Percentiles rank a stretch among this genome's conserved stretches.
phyloP scores from a whole-genome alignment of 2,113 vertebrate genomes.

The Oncorhynchus keta region DNA sequence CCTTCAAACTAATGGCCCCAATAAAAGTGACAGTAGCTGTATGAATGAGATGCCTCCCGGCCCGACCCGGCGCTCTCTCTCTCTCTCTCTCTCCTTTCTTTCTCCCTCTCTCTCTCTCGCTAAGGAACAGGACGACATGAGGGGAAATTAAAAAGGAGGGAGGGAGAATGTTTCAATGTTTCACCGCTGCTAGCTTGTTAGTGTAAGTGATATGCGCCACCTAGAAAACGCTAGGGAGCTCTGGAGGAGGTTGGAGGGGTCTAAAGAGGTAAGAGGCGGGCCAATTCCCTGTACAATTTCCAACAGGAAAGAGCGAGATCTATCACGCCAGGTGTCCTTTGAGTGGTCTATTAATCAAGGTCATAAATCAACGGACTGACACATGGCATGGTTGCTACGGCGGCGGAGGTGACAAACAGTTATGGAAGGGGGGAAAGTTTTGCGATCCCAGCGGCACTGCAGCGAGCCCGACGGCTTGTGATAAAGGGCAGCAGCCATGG shows the following conservation, averaged over 20 bases:
- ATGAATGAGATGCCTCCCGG: conserved; percentile 5
- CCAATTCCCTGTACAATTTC: background rate
- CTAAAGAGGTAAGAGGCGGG: background rate
- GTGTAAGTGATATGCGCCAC: conserved; percentile 35
- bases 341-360: conserved; percentile 74
- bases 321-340: conserved; percentile 62
- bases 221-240: conserved; percentile 18
- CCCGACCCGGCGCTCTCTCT: too few relatives aligned
- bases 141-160: conserved; percentile 2
- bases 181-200: conserved; percentile 6
- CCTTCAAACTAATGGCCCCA: conserved; percentile 30
- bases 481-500: conserved; percentile 49
- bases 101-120: too few relatives aligned
- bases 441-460: conserved; percentile 65
- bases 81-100: too few relatives aligned
- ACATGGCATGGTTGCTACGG: conserved; percentile 61
- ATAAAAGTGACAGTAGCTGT: conserved; percentile 34
- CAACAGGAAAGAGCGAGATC: background rate
- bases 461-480: conserved; percentile 63
- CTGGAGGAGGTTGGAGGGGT: conserved; percentile 1
- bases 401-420: conserved; percentile 36
- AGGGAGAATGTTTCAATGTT: conserved; percentile 6
- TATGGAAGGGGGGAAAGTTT: conserved; percentile 48
- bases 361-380: conserved; percentile 76
- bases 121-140: background rate